These are phyloP conservation scores for Ceratotherium simum DNA, from an alignment of 2,113 vertebrate genomes.

Conservation along the genomic window DNA sequence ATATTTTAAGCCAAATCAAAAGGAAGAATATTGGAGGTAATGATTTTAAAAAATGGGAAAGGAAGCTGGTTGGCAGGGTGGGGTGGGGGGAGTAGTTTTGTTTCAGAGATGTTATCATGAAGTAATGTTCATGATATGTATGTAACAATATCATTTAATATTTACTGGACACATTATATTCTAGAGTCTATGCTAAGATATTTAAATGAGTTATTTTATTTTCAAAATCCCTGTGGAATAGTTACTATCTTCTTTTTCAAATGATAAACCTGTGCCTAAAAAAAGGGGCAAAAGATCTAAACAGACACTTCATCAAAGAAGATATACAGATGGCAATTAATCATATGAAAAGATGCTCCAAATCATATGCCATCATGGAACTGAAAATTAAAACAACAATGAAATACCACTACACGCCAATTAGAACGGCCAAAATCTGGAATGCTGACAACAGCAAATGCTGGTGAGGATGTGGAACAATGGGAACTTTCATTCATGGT, in stretches of 20 bases:
- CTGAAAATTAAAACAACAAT: background rate
- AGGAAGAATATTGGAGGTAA: background rate
- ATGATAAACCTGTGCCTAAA: background rate
- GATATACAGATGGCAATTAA: background rate
- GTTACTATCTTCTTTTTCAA: background rate
- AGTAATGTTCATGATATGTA: background rate
- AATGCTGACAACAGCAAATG: background rate
- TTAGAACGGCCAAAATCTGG: background rate
- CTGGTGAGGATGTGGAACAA: background rate
- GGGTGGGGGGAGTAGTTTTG: background rate
- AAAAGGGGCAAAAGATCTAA: background rate
- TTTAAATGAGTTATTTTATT: conserved; percentile 31
- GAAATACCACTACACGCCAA: no score
- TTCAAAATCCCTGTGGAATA: background rate
- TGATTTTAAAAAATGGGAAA: background rate
- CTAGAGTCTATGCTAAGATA: background rate
- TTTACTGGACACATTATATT: background rate
- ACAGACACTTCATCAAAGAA: background rate
- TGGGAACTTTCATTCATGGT: background rate
- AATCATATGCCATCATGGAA: background rate
- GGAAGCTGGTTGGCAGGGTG: background rate
- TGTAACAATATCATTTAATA: background rate
- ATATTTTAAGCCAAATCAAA: conserved; percentile 27
- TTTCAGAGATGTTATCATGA: background rate
- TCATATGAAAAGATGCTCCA: background rate